A percentile compares a stretch with the other conserved stretches of the same genome.
phyloP scores from a whole-genome alignment of 2,797 vertebrate species.

The Poecilia wingei region DNA sequence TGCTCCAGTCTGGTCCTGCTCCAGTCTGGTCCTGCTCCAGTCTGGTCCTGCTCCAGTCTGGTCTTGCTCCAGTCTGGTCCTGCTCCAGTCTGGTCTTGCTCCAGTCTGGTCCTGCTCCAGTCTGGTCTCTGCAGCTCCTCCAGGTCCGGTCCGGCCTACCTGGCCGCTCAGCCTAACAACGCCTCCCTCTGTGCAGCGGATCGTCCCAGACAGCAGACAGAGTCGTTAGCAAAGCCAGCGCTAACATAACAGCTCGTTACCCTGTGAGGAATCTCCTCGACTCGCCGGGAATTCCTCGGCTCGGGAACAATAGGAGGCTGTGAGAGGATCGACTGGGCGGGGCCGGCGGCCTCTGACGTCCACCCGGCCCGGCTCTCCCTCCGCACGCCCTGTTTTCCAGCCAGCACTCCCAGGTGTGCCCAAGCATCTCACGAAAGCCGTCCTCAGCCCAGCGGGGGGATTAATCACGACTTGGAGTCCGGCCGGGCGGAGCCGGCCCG shows the following conservation, averaged over 20 bases:
- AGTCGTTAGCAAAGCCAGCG: constrained; percentile 68
- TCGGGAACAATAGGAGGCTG: constrained; percentile 74
- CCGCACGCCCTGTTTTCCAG: constrained; percentile 63
- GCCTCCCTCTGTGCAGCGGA: constrained; percentile 43
- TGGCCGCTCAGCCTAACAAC: too few species aligned
- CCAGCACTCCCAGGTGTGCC: constrained; percentile 35
- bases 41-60: too few species aligned
- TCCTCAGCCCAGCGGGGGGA: constrained; percentile 11
- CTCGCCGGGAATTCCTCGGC: constrained; percentile 73
- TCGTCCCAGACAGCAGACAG: constrained; percentile 47
- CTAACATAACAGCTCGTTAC: constrained; percentile 79
- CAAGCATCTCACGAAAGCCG: constrained; percentile 51
- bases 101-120: too few species aligned
- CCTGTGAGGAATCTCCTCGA: constrained; percentile 73
- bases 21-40: too few species aligned
- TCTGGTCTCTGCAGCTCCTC: too few species aligned
- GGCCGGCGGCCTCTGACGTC: constrained; percentile 64
- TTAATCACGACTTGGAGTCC: too few species aligned
- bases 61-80: too few species aligned
- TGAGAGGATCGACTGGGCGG: constrained; percentile 60
- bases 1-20: too few species aligned
- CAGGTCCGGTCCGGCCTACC: too few species aligned
- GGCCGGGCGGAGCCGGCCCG: constrained; percentile 11
- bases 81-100: too few species aligned
- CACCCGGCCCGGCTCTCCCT: constrained; percentile 52